phyloP scores from a whole-genome alignment of 1,140 invertebrate genomes.

The Zaprionus taronus region DNA sequence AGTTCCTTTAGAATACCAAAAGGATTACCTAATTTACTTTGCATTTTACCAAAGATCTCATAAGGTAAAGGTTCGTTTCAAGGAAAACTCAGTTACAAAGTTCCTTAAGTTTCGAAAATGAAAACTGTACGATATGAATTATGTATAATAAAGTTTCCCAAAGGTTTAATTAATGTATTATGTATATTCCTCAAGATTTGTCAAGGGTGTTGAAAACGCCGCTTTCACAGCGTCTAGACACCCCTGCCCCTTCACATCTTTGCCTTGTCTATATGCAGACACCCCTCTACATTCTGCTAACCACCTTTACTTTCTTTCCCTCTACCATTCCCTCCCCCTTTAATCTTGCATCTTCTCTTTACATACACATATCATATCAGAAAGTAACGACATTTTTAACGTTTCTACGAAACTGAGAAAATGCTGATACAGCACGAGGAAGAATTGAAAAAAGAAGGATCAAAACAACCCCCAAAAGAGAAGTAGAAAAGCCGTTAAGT shows the following conservation, averaged over 20 bases:
- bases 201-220: not conserved
- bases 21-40: not conserved
- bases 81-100: no score
- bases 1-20: not conserved
- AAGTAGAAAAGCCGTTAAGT: not conserved
- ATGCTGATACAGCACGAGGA: slow-evolving; percentile 7
- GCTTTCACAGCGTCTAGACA: not conserved
- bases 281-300: no score
- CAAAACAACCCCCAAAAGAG: slow-evolving; percentile 45
- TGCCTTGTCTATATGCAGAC: not conserved
- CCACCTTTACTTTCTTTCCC: no score
- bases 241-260: not conserved
- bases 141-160: no score
- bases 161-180: not conserved
- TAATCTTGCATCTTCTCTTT: not conserved
- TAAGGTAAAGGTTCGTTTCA: not conserved
- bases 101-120: no score
- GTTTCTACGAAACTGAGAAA: not conserved
- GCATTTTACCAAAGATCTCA: not conserved
- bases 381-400: slow-evolving; percentile 8
- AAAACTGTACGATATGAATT: no score
- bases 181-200: not conserved
- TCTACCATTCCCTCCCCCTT: not conserved
- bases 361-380: slow-evolving; percentile 17
- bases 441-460: not conserved